Base-by-base conservation (phyloP, 2,797 vertebrate genomes). In the Pagetopsis macropterus region DNA sequence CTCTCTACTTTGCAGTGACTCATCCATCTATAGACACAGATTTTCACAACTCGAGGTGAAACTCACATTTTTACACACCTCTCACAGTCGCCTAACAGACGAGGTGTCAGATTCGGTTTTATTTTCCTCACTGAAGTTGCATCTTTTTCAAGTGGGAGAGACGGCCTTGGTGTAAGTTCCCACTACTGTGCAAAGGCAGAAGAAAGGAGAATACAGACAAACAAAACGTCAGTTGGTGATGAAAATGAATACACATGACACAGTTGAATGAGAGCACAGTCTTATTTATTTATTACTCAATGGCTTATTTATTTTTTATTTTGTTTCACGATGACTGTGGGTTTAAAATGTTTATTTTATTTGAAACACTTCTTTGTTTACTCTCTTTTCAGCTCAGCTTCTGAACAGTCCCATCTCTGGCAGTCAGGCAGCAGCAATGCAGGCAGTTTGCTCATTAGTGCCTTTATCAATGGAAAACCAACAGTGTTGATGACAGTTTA, bases 91-190 rank as follows among this genome's bases (percentile, higher is more conserved):
- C 82, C 75, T 86, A 65, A 86, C 81, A 79, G 66, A 57, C 12
- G 68, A 89, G 72, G 91, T 90, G 90, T 89, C 84, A 77, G 21
- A 78, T 79, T 69, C 70, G 0, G 14, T 44, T 88, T 78, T 79
- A 72, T 83, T 87, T 78, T 79, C 70, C 44, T 65, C 62, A 55
- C 71, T 78, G 73, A 84, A 81, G 73, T 82, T 79, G 72, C 77
- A 63, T 84, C 66, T 57, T 75, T 70, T 63, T 75, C 62, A 84
- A 72, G 76, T 84, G 84, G 77, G 82, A 83, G 81, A 79, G 79
- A 54, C 65, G 74, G 76, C 56, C 62, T 60, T 7, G 40, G 76
- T 79, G 60, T 72, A 71, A 65, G 44, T 81, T 86, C 75, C 71
- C 72, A 60, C 64, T 70, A 46, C 61, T 64, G 54, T 65, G 23